phyloP scores from a whole-genome alignment of 2,113 vertebrate genomes.

The Callionymus lyra region DNA sequence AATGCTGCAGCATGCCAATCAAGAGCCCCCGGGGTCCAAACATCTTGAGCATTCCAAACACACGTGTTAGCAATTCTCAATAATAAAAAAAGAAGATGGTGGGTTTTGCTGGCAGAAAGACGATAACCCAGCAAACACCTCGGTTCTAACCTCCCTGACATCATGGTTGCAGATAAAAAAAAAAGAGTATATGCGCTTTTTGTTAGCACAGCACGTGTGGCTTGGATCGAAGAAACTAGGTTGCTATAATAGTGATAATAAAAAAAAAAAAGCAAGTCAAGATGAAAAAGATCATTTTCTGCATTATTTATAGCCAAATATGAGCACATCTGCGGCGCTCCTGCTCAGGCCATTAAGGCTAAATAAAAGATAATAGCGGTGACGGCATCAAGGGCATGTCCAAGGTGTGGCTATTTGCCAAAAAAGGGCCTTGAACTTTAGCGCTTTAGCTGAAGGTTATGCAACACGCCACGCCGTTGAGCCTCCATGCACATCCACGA shows the following conservation, averaged over 20 bases:
- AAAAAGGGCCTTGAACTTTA: slow-evolving; percentile 4
- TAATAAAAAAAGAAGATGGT: neutral
- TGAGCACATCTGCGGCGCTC: neutral
- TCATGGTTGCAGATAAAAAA: too few relatives aligned
- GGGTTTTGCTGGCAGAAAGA: neutral
- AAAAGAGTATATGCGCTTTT: too few relatives aligned
- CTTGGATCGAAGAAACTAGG: neutral
- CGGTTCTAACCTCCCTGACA: neutral
- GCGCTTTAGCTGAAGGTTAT: slow-evolving; percentile 1
- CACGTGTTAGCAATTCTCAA: neutral
- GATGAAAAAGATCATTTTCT: slow-evolving; percentile 1
- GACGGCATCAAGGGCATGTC: slow-evolving; percentile 9
- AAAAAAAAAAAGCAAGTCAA: slow-evolving; percentile 4
- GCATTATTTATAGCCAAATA: slow-evolving; percentile 20
- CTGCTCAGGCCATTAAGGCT: neutral
- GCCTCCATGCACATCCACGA: slow-evolving; percentile 1
- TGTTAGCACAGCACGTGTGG: slow-evolving; percentile 12
- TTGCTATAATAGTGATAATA: neutral
- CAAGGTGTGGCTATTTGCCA: slow-evolving; percentile 8
- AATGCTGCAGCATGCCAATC: neutral
- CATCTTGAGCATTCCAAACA: neutral
- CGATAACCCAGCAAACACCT: neutral
- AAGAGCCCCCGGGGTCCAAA: neutral
- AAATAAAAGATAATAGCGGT: slow-evolving; percentile 1
- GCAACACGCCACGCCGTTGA: neutral